Base-by-base conservation (phyloP, 2,888 invertebrate species). In the Rutpela maculata region DNA sequence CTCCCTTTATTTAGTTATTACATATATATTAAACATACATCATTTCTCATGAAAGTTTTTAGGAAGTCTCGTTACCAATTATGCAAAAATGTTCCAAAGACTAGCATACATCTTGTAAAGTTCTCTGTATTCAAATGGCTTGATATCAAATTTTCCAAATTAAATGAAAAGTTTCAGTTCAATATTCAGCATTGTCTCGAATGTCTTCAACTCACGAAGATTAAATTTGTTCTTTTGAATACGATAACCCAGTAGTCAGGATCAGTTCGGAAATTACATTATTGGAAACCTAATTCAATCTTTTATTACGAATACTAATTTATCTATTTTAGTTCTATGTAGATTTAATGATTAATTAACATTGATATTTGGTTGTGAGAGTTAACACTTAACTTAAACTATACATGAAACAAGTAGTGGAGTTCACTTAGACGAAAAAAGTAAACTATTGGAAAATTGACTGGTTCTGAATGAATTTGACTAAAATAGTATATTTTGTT, bases 111-210 rank as follows among this genome's bases (percentile, higher is more conserved):
- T 70, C 66, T 75, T 59, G 57, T 31, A 69, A 65, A 77, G 70
- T 67, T 60, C 12, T 17, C 70, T n/a, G 17, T 62, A 77, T 70
- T 72, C 71, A 60, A 70, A 65, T 55, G 60, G 12, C 43, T 74
- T 68, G 31, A 74, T 74, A 77, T 70, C 70, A 55, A 74, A 77
- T 77, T 73, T 65, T 15, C 43, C 59, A 74, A 73, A 77, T 73
- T 56, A 57, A 73, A 73, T 77, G 76, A 65, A 69, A 67, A 66
- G 67, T 76, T 76, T 71, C 55, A n/a, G 65, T 35, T 63, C 72
- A 63, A 63, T 72, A 72, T 72, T 72, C 72, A 55, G 72, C 63
- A 63, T 22, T 55, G 63, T 50, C 50, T 63, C 72, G 31, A 22
- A 63, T n/a, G 72, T 62, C 70, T 60, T 62, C 31, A 59, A 72